Conservation (phyloP, 2,888 invertebrate species). For the Drosophila colorata region DNA sequence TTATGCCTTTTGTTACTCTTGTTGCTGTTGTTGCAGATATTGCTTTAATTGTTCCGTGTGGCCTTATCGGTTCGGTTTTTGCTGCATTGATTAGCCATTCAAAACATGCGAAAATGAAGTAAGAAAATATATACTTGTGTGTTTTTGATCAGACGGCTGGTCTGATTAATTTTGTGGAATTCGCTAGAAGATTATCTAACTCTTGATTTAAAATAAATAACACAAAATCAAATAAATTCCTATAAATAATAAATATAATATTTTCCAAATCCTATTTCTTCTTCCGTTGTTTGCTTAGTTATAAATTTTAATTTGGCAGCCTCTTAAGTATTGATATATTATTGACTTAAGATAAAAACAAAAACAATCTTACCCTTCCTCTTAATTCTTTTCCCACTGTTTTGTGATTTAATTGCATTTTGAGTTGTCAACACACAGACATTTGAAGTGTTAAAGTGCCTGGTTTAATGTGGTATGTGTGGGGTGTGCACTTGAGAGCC, state of each 20-base stretch:
- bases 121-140: no score
- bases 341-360: slow-evolving; percentile 1
- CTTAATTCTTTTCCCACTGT: background rate
- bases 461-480: slow-evolving; percentile 8
- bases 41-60: slow-evolving; percentile 30
- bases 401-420: slow-evolving; percentile 4
- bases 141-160: no score
- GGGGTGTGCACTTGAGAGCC: slow-evolving; percentile 24
- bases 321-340: background rate
- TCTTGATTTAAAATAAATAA: no score
- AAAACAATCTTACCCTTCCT: no score
- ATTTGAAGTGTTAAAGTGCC: slow-evolving; percentile 35
- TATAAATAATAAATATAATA: no score
- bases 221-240: no score
- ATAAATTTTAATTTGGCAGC: background rate
- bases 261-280: background rate
- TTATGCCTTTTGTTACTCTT: slow-evolving; percentile 33
- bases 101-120: background rate
- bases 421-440: slow-evolving; percentile 7
- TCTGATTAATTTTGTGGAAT: no score
- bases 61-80: slow-evolving; percentile 8
- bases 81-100: slow-evolving; percentile 10
- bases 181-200: no score
- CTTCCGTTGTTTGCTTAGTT: background rate
- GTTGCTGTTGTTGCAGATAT: slow-evolving; percentile 7